Percentiles rank a stretch among this genome's conserved stretches.
These are phyloP conservation scores for Pseudomyrmex gracilis DNA, from an alignment of 1,140 invertebrate species.

Conservation along the genomic window DNA sequence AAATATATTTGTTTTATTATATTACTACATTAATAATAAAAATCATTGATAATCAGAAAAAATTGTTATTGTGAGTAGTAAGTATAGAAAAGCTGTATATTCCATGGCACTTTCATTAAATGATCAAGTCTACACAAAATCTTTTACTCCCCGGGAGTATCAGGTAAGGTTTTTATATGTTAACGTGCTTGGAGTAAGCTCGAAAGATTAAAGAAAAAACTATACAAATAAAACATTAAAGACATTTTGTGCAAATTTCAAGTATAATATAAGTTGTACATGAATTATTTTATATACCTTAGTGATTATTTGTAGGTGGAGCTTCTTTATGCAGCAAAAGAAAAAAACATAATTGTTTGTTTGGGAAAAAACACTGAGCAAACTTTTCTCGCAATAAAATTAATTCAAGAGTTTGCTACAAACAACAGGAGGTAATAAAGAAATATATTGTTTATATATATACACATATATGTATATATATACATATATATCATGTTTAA, in stretches of 20 bases:
- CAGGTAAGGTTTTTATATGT: conserved; percentile 79
- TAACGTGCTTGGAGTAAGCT: not conserved
- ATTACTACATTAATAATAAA: conserved; percentile 2
- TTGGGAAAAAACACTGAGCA: conserved; percentile 93
- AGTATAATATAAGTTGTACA: conserved; percentile 4
- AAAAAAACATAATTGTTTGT: conserved; percentile 94
- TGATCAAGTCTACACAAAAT: conserved; percentile 89
- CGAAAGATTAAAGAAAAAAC: not conserved
- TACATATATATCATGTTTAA: not conserved
- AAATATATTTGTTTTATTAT: not conserved
- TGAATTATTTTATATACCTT: conserved; percentile 16
- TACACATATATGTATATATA: not conserved
- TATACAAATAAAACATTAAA: conserved; percentile 16
- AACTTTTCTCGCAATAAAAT: conserved; percentile 94
- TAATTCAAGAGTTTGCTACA: conserved; percentile 91
- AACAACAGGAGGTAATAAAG: conserved; percentile 83
- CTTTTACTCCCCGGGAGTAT: conserved; percentile 91
- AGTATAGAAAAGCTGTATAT: conserved; percentile 63
- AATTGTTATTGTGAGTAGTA: conserved; percentile 30
- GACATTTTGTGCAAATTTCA: conserved; percentile 9
- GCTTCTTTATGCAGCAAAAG: conserved; percentile 91
- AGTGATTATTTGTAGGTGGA: conserved; percentile 87
- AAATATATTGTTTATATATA: not conserved
- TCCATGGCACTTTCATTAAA: conserved; percentile 87
- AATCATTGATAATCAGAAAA: conserved; percentile 5